Base-by-base conservation (phyloP, 2,113 vertebrate genomes). In the Pleuronectes platessa region DNA sequence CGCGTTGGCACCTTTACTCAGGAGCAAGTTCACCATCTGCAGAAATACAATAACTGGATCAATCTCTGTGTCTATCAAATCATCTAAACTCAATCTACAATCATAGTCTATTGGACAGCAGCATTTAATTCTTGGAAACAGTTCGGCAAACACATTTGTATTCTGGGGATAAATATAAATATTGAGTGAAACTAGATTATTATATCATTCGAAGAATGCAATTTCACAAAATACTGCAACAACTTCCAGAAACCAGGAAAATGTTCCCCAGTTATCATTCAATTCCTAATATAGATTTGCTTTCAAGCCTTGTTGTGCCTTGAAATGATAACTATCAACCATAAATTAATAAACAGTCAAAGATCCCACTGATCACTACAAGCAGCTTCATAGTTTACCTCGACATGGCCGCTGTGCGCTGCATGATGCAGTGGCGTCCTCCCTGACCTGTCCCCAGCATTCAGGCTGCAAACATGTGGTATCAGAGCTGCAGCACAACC, bases 371-470 rank as follows among this genome's bases (percentile, higher is more conserved):
- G 18, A 3, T 42, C 21, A 20, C 21, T 2, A 6, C 6, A 21
- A 21, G 7, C 18, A 37, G 40, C 37, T 37, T 66, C 15, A 61
- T 2, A 54, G 54, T 86, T 76, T 35, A 98, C 97, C 96, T 98
- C 96, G 0, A 92, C 71, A 67, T 97, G 96, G 31, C 97, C 97
- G 35, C 95, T 96, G 80, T 97, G 95, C 3, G 96, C 96, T 14
- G 97, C 97, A 14, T 99, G 97, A 93, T 98, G 97, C 81, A 99
- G 92, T 1, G 97, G 95, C 0, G 97, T 98, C 86, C 97, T 95
- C 54, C 97, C 97, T 0, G 95, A 95, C 72, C 93, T 94, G 86
- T 99, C 97, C 0, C 94, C 93, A 37, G 96, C 94, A 5, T 99
- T 97, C 73, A 98, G 85, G 63, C 95, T 96, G 94, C 95, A 96